A percentile compares a stretch with the other conserved stretches of the same genome.
These are phyloP conservation scores for Athalia rosae DNA, from an alignment of 2,888 invertebrate genomes.

Conservation along the genomic window DNA sequence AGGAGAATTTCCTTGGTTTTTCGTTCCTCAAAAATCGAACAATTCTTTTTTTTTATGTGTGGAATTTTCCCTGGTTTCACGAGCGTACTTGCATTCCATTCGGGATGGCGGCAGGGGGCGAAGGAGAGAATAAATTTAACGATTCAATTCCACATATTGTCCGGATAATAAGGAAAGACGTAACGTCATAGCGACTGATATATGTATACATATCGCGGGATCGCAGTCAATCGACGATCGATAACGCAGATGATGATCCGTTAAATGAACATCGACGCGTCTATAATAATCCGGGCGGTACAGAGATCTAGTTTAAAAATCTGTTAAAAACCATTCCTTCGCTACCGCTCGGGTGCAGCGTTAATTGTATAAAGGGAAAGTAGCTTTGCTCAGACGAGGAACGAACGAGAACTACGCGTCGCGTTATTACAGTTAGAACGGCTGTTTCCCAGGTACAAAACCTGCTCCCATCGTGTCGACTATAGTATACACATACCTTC, in stretches of 20 bases:
- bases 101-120: neutral
- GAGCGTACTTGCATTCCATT: neutral
- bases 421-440: constrained; percentile 14
- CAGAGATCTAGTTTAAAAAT: neutral
- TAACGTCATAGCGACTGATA: too few relatives aligned
- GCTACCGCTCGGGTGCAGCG: neutral
- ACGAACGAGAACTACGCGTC: too few relatives aligned
- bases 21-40: neutral
- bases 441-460: constrained; percentile 21
- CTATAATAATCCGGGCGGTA: neutral
- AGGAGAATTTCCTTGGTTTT: too few relatives aligned
- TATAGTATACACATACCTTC: too few relatives aligned
- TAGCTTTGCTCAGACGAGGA: neutral
- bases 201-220: too few relatives aligned
- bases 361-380: constrained; percentile 43
- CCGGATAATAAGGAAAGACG: too few relatives aligned
- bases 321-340: constrained; percentile 17
- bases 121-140: neutral
- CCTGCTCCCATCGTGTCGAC: neutral
- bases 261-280: neutral
- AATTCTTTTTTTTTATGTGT: neutral
- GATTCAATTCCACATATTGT: neutral
- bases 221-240: too few relatives aligned
- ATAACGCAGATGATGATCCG: too few relatives aligned
- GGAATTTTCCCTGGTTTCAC: too few relatives aligned